Evolutionary conservation across 92 coral and sea anemone species (phyloP).

Genomic region (Heliopora coerulea): DNA sequence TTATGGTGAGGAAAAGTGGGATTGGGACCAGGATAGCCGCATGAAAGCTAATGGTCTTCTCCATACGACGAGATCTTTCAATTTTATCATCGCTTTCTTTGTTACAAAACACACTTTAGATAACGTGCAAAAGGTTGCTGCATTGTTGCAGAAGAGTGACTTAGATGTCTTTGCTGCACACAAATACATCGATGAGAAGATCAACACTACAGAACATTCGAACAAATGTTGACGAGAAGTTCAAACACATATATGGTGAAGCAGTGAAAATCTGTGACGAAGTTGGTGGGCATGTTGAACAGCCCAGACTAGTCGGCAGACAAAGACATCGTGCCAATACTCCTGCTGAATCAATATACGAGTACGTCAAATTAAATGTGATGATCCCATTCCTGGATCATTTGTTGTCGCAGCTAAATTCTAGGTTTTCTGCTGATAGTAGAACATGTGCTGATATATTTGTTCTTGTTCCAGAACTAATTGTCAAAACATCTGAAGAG

Average conservation of each 20-base stretch:
- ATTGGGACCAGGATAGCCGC: background rate
- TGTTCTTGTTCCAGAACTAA: no score
- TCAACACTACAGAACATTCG: background rate
- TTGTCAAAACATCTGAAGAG: no score
- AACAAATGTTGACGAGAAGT: slow-evolving; percentile 5
- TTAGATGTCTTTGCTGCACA: background rate
- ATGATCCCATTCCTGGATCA: slow-evolving; percentile 35
- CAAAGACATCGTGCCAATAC: background rate
- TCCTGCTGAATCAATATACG: slow-evolving; percentile 4
- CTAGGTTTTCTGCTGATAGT: background rate
- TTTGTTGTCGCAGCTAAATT: background rate
- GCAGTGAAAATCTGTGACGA: background rate
- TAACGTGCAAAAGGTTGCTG: slow-evolving; percentile 10
- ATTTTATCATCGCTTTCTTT: background rate
- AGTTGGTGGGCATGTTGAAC: background rate
- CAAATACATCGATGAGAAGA: background rate
- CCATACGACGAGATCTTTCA: background rate
- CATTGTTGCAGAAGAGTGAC: slow-evolving; percentile 20
- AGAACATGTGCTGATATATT: no score
- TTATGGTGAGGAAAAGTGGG: background rate
- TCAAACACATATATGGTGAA: background rate
- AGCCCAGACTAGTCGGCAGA: slow-evolving; percentile 2
- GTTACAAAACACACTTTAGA: background rate
- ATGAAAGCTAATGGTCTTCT: background rate
- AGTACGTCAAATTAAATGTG: slow-evolving; percentile 8